Evolutionary conservation across 2,888 invertebrate genomes (phyloP), one percentile per base, ranked within the genome.

Genomic region (Orthosia cruda): DNA sequence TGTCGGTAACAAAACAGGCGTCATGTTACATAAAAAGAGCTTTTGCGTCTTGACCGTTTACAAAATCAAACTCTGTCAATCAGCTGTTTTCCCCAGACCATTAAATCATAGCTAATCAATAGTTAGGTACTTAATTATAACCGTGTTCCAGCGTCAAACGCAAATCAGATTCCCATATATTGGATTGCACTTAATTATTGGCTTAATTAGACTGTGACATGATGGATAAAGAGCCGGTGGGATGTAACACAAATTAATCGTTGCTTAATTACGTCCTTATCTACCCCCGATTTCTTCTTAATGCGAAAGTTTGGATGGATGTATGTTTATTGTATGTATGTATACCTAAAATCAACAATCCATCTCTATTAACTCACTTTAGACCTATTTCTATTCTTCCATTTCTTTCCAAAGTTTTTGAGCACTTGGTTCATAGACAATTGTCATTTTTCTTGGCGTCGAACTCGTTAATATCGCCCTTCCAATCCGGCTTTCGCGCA

Each of bases 141-240:
- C 63, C 50, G 16, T 67, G 57, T 77, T 65, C 50, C 58, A 69
- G 54, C 76, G 62, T 77, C 71, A 63, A 82, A 68, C 69, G 57
- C 70, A 82, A 81, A 83, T 77, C 77, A 69, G 70, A 78, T 76
- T 80, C 61, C 80, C 72, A 85, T 78, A 78, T 61, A 83, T 82
- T 74, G 73, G 69, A 81, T 71, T 65, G 76, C 87, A 86, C 83
- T 89, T 92, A 92, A 93, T 93, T 93, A 92, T 89, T 88, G 87
- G 88, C 89, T 86, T 92, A 91, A 93, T 93, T 91, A 91, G 86
- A 87, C 52, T 74, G 86, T 91, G 90, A 92, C 91, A 89, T 88
- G 88, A 86, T 84, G 83, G 61, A 86, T 77, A 81, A 80, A 81
- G 80, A 83, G 71, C 88, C 79, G 67, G 59, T 78, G 85, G 86